Percentiles rank a stretch among this genome's conserved stretches.
These are phyloP conservation scores for Abramis brama DNA, from an alignment of 2,113 vertebrate species.

Conservation along the genomic window DNA sequence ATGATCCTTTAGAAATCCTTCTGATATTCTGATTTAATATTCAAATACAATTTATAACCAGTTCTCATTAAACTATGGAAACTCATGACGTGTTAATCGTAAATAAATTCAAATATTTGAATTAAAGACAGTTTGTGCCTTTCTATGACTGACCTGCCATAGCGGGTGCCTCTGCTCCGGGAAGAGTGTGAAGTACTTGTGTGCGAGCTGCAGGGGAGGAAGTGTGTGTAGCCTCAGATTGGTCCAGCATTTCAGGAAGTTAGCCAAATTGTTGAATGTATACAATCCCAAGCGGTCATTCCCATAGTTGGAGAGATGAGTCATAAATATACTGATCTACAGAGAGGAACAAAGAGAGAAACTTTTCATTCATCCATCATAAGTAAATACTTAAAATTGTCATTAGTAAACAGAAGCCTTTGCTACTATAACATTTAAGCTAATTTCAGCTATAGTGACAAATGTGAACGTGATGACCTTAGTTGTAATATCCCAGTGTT, in stretches of 20 bases:
- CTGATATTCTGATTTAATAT: too few relatives aligned
- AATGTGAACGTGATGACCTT: constrained; percentile 6
- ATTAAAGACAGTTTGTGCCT: not conserved
- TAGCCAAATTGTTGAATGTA: constrained; percentile 92
- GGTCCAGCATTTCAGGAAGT: constrained; percentile 92
- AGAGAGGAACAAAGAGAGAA: constrained; percentile 29
- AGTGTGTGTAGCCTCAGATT: constrained; percentile 91
- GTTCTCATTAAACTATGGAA: not conserved
- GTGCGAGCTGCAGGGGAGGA: constrained; percentile 86
- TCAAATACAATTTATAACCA: not conserved
- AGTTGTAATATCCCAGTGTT: not conserved
- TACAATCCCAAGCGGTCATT: constrained; percentile 94
- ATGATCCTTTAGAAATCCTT: too few relatives aligned
- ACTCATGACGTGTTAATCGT: not conserved
- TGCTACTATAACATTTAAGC: not conserved
- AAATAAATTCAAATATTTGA: not conserved
- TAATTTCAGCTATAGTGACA: not conserved
- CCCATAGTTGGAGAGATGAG: constrained; percentile 95
- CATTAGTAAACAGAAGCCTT: not conserved
- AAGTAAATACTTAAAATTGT: not conserved
- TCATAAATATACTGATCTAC: constrained; percentile 98
- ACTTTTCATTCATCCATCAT: not conserved
- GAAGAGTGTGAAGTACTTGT: constrained; percentile 94
- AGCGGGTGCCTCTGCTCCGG: constrained; percentile 93
- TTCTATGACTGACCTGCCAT: constrained; percentile 87